These are phyloP conservation scores for Sardina pilchardus DNA, from an alignment of 2,113 vertebrate species.

Conservation along the genomic window DNA sequence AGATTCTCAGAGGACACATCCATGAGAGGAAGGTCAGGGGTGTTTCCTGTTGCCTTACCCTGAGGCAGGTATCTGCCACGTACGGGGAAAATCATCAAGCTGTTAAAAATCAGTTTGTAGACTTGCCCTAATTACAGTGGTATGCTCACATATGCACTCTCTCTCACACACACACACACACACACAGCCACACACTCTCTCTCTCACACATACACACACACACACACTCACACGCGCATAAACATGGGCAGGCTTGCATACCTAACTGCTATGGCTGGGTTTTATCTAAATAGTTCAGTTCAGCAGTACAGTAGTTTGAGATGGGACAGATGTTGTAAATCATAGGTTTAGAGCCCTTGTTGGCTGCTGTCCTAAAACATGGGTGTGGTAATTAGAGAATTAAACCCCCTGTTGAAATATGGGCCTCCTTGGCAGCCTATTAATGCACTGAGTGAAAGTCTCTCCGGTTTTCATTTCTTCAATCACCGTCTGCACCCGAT, in stretches of 20 bases:
- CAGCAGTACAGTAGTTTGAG: neutral
- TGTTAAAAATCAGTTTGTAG: neutral
- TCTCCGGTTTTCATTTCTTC: neutral
- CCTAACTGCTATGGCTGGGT: neutral
- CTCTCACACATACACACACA: too few species aligned
- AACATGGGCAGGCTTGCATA: neutral
- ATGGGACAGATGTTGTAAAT: neutral
- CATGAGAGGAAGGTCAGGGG: neutral
- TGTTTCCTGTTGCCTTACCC: neutral
- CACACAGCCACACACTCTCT: neutral
- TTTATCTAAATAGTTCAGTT: neutral
- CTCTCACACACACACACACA: neutral
- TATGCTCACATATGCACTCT: neutral
- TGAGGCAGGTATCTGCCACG: neutral
- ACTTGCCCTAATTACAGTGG: neutral
- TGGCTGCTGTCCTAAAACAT: conserved; percentile 3
- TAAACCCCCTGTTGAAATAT: neutral
- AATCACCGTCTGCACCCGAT: neutral
- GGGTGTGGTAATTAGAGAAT: conserved; percentile 7
- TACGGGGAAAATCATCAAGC: neutral
- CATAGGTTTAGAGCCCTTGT: neutral
- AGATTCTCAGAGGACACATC: neutral
- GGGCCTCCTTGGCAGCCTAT: neutral
- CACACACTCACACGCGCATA: neutral
- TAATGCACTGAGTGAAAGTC: neutral